Percentiles rank a stretch among this genome's conserved stretches.
Conservation (phyloP, 2,888 invertebrate genomes). For the Chrysotoxum bicinctum region DNA sequence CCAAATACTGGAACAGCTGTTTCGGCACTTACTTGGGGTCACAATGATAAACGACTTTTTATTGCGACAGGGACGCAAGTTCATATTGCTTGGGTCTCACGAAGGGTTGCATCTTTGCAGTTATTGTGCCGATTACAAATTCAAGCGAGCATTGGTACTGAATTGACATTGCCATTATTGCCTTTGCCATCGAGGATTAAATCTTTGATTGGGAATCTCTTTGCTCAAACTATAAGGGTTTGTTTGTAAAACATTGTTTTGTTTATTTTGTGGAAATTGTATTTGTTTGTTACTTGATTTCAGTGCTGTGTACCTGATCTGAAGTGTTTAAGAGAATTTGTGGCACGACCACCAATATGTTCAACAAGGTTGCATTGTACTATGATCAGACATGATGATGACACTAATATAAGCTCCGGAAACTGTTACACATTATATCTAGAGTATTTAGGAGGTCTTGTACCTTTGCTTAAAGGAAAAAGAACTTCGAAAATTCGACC, state of each 20-base stretch:
- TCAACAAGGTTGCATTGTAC: slow-evolving; percentile 97
- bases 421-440: slow-evolving; percentile 94
- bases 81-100: slow-evolving; percentile 96
- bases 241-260: slow-evolving; percentile 74
- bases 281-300: neutral
- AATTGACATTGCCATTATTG: slow-evolving; percentile 88
- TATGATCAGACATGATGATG: slow-evolving; percentile 96
- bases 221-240: slow-evolving; percentile 96
- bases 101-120: slow-evolving; percentile 94
- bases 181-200: slow-evolving; percentile 94
- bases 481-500: slow-evolving; percentile 98
- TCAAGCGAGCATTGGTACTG: slow-evolving; percentile 88
- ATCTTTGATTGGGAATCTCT: slow-evolving; percentile 92
- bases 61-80: slow-evolving; percentile 95
- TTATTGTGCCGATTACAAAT: slow-evolving; percentile 92
- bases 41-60: slow-evolving; percentile 97
- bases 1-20: slow-evolving; percentile 90
- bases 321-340: slow-evolving; percentile 93
- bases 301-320: slow-evolving; percentile 97
- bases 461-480: slow-evolving; percentile 97
- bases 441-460: slow-evolving; percentile 97
- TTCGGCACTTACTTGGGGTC: slow-evolving; percentile 98
- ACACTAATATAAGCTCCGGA: slow-evolving; percentile 86
- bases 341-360: slow-evolving; percentile 93
- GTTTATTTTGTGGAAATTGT: neutral